These are phyloP conservation scores for Opisthograptis luteolata DNA, from an alignment of 2,888 invertebrate genomes.

Conservation along the genomic window DNA sequence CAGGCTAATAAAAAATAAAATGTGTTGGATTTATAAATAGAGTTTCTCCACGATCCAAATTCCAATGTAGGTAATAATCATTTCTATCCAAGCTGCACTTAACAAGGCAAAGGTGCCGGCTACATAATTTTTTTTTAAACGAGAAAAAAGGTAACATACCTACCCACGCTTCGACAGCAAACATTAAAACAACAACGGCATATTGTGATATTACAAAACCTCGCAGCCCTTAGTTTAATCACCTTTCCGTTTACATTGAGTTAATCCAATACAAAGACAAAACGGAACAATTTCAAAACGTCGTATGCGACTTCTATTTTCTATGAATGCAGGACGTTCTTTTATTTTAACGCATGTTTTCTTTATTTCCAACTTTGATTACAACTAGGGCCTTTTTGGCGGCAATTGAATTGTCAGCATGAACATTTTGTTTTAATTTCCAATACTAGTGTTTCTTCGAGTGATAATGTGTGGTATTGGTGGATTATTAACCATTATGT, in stretches of 20 bases:
- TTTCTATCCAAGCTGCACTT: not conserved
- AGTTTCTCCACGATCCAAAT: too few relatives aligned
- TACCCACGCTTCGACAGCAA: slow-evolving; percentile 20
- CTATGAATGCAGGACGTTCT: not conserved
- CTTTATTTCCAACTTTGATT: slow-evolving; percentile 4
- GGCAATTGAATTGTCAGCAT: too few relatives aligned
- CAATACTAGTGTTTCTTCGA: too few relatives aligned
- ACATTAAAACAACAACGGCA: slow-evolving; percentile 34
- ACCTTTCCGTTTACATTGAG: slow-evolving; percentile 32
- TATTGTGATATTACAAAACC: slow-evolving; percentile 33
- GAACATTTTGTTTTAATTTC: too few relatives aligned
- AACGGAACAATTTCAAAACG: slow-evolving; percentile 26
- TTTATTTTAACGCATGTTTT: not conserved
- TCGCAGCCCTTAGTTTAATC: slow-evolving; percentile 30
- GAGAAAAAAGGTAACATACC: slow-evolving; percentile 20
- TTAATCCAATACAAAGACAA: slow-evolving; percentile 27
- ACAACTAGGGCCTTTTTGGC: not conserved
- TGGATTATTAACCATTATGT: too few relatives aligned
- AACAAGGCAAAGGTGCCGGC: slow-evolving; percentile 20
- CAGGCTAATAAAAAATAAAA: too few relatives aligned
- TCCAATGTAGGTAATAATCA: too few relatives aligned
- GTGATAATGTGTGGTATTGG: too few relatives aligned
- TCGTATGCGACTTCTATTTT: slow-evolving; percentile 21
- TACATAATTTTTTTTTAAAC: slow-evolving; percentile 3
- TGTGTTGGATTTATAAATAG: too few relatives aligned